Conservation (phyloP, 92 coral and sea anemone genomes). For the Galaxea fascicularis region DNA sequence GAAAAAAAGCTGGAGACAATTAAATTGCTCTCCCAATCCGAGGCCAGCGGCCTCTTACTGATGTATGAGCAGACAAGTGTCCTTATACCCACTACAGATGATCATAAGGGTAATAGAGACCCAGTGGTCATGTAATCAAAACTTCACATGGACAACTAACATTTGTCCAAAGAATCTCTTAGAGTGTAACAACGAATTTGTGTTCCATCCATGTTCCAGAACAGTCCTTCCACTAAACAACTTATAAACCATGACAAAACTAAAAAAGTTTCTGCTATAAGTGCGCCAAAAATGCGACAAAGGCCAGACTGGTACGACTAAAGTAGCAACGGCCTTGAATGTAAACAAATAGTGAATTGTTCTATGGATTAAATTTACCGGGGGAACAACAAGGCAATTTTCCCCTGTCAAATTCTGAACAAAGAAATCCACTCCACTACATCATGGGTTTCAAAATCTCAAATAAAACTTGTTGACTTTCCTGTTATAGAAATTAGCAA, state of each 20-base stretch:
- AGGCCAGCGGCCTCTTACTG: too few relatives aligned
- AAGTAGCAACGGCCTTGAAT: background rate
- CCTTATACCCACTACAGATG: too few relatives aligned
- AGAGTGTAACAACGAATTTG: background rate
- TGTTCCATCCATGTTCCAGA: background rate
- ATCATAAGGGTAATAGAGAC: background rate
- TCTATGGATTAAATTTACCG: conserved; percentile 16
- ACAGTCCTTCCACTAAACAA: background rate
- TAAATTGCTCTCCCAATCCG: too few relatives aligned
- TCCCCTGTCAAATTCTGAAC: conserved; percentile 36
- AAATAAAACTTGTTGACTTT: too few relatives aligned
- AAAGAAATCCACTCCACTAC: background rate
- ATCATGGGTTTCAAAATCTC: too few relatives aligned
- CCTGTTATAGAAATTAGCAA: too few relatives aligned
- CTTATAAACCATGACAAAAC: background rate
- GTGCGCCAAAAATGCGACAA: too few relatives aligned
- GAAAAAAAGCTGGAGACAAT: too few relatives aligned
- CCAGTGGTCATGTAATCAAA: background rate
- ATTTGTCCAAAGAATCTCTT: conserved; percentile 1
- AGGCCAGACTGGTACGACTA: too few relatives aligned
- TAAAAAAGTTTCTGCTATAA: background rate
- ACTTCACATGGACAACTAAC: background rate
- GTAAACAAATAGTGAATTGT: conserved; percentile 9
- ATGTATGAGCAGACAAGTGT: too few relatives aligned
- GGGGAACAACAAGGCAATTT: conserved; percentile 53